Conservation (phyloP, 2,888 invertebrate genomes). For the Leptura quadrifasciata region DNA sequence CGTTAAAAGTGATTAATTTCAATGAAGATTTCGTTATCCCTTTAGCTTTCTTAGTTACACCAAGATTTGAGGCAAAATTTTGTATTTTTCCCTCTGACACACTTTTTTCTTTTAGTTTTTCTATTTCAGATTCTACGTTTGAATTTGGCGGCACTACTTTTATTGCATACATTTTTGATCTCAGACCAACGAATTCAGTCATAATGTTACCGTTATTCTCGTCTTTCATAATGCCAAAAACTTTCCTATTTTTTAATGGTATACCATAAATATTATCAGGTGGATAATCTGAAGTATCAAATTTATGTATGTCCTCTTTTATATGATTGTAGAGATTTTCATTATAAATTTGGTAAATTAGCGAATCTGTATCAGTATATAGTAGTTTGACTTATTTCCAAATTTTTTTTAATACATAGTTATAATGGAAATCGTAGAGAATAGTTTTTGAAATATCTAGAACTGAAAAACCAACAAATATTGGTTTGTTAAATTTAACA, state of each 20-base stretch:
- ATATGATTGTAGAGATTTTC: too few species aligned
- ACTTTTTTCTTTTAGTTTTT: conserved; percentile 9
- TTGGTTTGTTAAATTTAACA: conserved; percentile 55
- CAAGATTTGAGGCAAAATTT: too few species aligned
- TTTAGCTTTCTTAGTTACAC: too few species aligned
- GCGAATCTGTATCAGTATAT: too few species aligned
- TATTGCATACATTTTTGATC: conserved; percentile 51
- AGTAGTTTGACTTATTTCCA: conserved; percentile 49
- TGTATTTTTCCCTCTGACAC: too few species aligned
- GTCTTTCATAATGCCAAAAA: conserved; percentile 65
- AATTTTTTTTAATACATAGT: too few species aligned
- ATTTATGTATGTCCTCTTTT: too few species aligned
- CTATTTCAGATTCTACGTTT: not conserved
- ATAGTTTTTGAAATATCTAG: conserved; percentile 57
- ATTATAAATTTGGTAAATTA: too few species aligned
- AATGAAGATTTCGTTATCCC: too few species aligned
- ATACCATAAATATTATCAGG: conserved; percentile 60
- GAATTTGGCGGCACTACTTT: not conserved
- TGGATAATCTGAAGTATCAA: too few species aligned
- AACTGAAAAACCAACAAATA: conserved; percentile 56
- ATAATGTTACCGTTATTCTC: conserved; percentile 65
- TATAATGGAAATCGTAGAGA: too few species aligned
- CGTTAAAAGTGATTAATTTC: too few species aligned
- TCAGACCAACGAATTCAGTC: conserved; percentile 61
- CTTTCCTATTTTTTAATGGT: conserved; percentile 64